A percentile compares a stretch with the other conserved stretches of the same genome.
Evolutionary conservation across 1,140 invertebrate genomes (phyloP).

Genomic region (Homarus americanus): DNA sequence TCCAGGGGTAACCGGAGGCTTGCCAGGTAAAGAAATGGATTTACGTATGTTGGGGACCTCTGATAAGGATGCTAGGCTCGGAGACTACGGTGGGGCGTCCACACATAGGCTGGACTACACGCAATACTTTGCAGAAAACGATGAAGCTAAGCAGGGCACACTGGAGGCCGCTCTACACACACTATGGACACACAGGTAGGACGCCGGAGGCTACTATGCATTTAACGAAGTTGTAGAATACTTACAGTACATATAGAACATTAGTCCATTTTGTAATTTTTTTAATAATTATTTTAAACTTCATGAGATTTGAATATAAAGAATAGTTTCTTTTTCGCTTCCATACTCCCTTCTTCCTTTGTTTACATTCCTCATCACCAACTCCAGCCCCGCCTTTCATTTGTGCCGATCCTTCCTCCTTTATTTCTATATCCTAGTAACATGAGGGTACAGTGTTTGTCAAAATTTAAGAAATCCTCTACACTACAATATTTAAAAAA

Average conservation of each 20-base stretch:
- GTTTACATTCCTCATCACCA: neutral
- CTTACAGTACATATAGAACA: neutral
- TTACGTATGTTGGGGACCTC: neutral
- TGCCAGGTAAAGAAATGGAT: neutral
- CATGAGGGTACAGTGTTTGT: too few species aligned
- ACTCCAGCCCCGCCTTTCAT: neutral
- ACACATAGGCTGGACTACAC: neutral
- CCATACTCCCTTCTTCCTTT: neutral
- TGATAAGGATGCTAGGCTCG: neutral
- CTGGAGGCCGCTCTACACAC: slow-evolving; percentile 25
- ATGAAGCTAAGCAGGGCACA: neutral
- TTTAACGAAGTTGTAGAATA: neutral
- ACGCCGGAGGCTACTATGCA: neutral
- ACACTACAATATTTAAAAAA: too few species aligned
- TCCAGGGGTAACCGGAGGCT: neutral
- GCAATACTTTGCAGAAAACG: neutral
- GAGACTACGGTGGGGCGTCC: neutral
- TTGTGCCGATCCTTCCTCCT: too few species aligned
- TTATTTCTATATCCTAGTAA: too few species aligned
- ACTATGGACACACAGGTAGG: slow-evolving; percentile 18
- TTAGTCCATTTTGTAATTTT: neutral
- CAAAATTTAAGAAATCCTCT: too few species aligned
- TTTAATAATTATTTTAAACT: neutral
- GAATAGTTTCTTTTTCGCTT: neutral
- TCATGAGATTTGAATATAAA: neutral